Evolutionary conservation across 2,888 invertebrate genomes (phyloP), one percentile per base, ranked within the genome.

Genomic region (Polydesmus complanatus): DNA sequence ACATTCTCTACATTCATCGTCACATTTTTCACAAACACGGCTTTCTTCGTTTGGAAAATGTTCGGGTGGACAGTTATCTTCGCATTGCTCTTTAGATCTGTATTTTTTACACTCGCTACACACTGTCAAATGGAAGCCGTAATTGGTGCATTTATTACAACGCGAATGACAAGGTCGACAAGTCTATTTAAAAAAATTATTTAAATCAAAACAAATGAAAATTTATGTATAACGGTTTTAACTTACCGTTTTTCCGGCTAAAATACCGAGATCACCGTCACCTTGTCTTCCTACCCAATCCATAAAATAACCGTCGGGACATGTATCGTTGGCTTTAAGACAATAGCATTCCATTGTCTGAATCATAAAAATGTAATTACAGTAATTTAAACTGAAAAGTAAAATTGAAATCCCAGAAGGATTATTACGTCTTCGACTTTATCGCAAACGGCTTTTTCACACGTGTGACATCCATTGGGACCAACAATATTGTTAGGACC

Each of bases 151-250:
- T 65, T 85, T 84, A 66, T 85, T 83, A 72, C 96, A 96, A 50
- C 88, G 78, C 0, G 87, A 84, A 76, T 96, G 91, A 71, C 96
- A 96, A 72, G 85, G 88, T 63, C 89, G 80, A 70, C 96, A 96
- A 37, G 93, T 84, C 73, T 74, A 64, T 0, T 64, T 64, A 23
- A 54, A 54, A 49, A 37, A 54, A 54, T 51, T 49, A 2, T 18
- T 23, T 2, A 8, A 37, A 37, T 37, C 14, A 8, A 8, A 14
- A 37, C 14, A 8, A 37, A 37, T 37, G 37, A 27, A 47, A 18
- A 47, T 54, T 25, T 54, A 19, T 19, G 19, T 22, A n/a, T 11
- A 25, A 22, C n/a, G n/a, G n/a, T n/a, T n/a, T n/a, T n/a, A 49
- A 66, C 58, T 64, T 66, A 58, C 67, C 1, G 85, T 84, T 75